Base-by-base conservation (phyloP, 2,797 vertebrate genomes). In the Ataeniobius toweri region DNA sequence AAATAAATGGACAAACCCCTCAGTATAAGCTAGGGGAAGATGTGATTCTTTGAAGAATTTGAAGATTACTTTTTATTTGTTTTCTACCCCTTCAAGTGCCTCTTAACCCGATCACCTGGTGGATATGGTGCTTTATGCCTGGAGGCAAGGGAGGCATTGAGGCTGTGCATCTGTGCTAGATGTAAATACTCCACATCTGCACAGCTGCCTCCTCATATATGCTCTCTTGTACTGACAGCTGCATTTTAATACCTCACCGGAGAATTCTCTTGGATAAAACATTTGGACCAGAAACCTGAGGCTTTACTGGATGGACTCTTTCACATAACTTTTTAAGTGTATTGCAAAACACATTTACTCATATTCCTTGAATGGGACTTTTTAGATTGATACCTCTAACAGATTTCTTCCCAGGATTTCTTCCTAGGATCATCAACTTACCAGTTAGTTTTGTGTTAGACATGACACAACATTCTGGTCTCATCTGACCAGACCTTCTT, bases 251-350 rank as follows among this genome's bases (percentile, higher is more conserved):
- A 89, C 77, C 79, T 85, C 87, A 18, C 88, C 36, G 53, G 91
- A 91, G 88, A 92, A 86, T 90, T 88, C 86, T 90, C 80, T 86
- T 77, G 84, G 85, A 91, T 91, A 81, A 72, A 59, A 81, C 79
- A 55, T 51, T 46, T 56, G 56, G 82, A 10, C 80, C 86, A 82
- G 87, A 92, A 89, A 89, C 81, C 73, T 3, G 63, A 87, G 74
- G 81, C 78, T 88, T 84, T 82, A 56, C 73, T 26, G 81, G 83
- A 90, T 71, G 79, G 81, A 83, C 79, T 86, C 73, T 78, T 82
- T 83, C 73, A 50, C 83, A 89, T 86, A 90, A 83, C 84, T 92
- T 93, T 91, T 85, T 80, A 87, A 83, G 80, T 83, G 92, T 68
- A 39, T 68, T 68, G 22, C 39, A 41, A 68, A 68, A 68, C 44